Conservation (phyloP, 92 coral and sea anemone species). For the Siderastrea siderea region DNA sequence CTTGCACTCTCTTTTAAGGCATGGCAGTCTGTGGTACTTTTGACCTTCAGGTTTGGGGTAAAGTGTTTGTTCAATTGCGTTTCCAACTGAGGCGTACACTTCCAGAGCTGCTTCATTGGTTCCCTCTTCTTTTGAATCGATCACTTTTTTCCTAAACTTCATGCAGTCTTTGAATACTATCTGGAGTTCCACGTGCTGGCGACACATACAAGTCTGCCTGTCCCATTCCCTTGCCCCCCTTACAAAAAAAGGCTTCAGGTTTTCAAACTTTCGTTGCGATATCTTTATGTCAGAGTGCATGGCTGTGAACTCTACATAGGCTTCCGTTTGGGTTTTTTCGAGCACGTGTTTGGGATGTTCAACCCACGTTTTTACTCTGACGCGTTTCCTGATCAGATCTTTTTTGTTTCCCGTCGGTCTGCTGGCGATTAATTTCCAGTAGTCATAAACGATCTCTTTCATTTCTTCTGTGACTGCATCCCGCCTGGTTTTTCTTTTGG, state of each 20-base stretch:
- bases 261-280: too few species aligned
- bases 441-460: background rate
- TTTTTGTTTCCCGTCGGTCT: background rate
- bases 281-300: too few species aligned
- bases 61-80: background rate
- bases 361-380: too few species aligned
- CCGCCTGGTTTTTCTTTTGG: background rate
- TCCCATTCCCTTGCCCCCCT: slow-evolving; percentile 9
- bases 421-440: background rate
- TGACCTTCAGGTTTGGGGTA: background rate
- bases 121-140: background rate
- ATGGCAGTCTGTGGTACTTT: background rate
- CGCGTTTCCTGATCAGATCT: too few species aligned
- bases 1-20: background rate
- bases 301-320: too few species aligned
- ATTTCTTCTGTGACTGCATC: slow-evolving; percentile 7
- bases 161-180: slow-evolving; percentile 33
- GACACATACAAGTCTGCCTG: slow-evolving; percentile 14
- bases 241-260: too few species aligned
- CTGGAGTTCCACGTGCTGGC: slow-evolving; percentile 3
- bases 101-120: background rate
- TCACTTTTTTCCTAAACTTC: slow-evolving; percentile 2
- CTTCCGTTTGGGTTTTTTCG: too few species aligned
- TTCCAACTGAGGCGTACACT: slow-evolving; percentile 1
- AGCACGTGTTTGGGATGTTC: too few species aligned